Base-by-base conservation (phyloP, 2,113 vertebrate species). In the Coreoperca whiteheadi region DNA sequence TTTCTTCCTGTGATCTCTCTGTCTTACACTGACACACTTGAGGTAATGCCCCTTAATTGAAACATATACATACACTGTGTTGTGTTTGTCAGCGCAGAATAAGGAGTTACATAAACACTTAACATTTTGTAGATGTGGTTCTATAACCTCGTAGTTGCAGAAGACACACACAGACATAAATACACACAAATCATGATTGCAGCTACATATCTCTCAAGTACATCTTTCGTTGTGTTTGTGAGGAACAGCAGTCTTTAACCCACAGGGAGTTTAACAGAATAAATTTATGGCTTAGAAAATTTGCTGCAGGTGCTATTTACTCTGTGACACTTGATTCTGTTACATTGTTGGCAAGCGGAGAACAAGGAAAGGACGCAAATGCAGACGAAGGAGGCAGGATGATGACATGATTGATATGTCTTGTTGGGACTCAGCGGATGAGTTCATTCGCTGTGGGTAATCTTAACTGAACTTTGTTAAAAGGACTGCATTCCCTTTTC, bases 31-130 rank as follows among this genome's bases (percentile, higher is more conserved):
- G 34, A 64, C 65, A n/a, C 46, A 76, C 63, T n/a, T 64, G 34
- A 51, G 56, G 37, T 15, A 51, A 34, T 18, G 28, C 21, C 46
- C 28, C 60, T 34, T 10, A n/a, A 48, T 77, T 6, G 4, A 39
- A n/a, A 54, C 60, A 57, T 39, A 59, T 21, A 72, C 50, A 73
- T 25, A 57, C 54, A 46, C 48, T 34, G 32, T 53, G 71, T 50
- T 41, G 25, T 74, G 76, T 77, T 85, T 21, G 2, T 23, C 61
- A 79, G 48, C 4, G 21, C 39, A 37, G 43, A 37, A 32, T 6
- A 1, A 80, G 25, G n/a, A 57, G 80, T 90, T 89, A 88, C 30
- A 79, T 92, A 91, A 87, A 90, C 73, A 76, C 80, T 76, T 48
- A 65, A 77, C 68, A 72, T 76, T 39, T 12, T 41, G 34, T 73